Evolutionary conservation across 2,113 vertebrate species (phyloP).

Genomic region (Ahaetulla prasina): DNA sequence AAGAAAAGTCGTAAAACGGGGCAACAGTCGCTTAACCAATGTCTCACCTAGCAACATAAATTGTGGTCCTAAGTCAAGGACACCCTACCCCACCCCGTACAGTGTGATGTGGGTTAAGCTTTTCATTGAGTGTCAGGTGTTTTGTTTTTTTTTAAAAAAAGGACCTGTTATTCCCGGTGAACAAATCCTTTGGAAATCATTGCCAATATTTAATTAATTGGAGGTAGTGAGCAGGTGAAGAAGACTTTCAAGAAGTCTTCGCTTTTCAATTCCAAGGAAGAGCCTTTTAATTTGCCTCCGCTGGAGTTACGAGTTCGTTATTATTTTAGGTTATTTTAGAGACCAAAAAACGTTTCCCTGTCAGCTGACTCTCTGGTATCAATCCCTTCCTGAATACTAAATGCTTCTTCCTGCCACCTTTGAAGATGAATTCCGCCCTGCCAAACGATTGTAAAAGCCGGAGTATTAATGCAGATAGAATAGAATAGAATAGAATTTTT

Average conservation of each 20-base stretch:
- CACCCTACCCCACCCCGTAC: neutral
- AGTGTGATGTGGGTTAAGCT: neutral
- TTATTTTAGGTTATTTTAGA: neutral
- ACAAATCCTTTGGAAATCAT: neutral
- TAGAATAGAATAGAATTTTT: too few species aligned
- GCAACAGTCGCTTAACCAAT: neutral
- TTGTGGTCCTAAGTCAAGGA: neutral
- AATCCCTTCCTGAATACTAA: constrained; percentile 9
- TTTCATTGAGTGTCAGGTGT: neutral
- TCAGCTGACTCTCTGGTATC: neutral
- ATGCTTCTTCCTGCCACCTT: constrained; percentile 22
- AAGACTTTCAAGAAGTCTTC: neutral
- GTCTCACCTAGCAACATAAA: neutral
- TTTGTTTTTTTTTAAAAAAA: too few species aligned
- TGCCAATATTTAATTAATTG: neutral
- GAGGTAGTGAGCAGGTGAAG: neutral
- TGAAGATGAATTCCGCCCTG: neutral
- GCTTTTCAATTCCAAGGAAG: neutral
- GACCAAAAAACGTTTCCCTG: neutral
- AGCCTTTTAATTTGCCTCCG: neutral
- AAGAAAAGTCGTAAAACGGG: neutral
- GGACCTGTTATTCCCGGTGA: neutral
- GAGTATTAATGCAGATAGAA: constrained; percentile 24
- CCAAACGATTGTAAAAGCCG: neutral
- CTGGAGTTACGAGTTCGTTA: neutral